Evolutionary conservation across 2,797 vertebrate species (phyloP), one percentile per base, ranked within the genome.

Genomic region (Mus caroli): DNA sequence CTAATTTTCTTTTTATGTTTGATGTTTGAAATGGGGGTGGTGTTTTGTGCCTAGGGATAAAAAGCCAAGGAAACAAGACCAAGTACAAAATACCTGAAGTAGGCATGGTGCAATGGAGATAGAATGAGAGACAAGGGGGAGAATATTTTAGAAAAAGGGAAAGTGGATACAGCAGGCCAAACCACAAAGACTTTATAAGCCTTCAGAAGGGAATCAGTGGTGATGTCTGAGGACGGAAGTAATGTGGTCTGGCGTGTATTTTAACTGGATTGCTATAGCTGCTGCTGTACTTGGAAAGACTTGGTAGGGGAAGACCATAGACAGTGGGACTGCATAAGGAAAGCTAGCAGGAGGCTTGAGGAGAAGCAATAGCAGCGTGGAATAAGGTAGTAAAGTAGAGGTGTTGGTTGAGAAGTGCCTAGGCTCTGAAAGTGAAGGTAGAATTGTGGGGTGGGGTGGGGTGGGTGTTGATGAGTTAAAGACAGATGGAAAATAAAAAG

Each of bases 1-100:
- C 90, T 86, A 92, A 92, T 92, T 96, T 92, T 97, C 75, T 93
- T 91, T 73, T 86, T 89, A 71, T 96, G 75, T 73, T 92, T 76
- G 69, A 43, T 94, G 4, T 58, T 92, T 95, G 40, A 56, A 88
- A 82, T 62, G 31, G 9, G 54, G 79, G 56, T 14, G 13, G 24
- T 82, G 2, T 60, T 60, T 76, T 76, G 50, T 20, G 10, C 19
- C 50, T 54, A 20, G 37, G 50, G 69, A 43, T 50, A 78, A 71
- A 77, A 85, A 31, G 73, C 4, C 93, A 77, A 94, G 31, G 50
- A 79, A 56, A 73, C 26, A 84, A 84, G 22, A 43, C 10, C 73
- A 71, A 82, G 58, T 11, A 3, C 19, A 82, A 92, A 73, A 79
- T 67, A 56, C 52, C 71, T 24, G 20, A 78, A 56, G 54, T 14